Evolutionary conservation across 2,888 invertebrate genomes (phyloP).

Genomic region (Pammene aurita): DNA sequence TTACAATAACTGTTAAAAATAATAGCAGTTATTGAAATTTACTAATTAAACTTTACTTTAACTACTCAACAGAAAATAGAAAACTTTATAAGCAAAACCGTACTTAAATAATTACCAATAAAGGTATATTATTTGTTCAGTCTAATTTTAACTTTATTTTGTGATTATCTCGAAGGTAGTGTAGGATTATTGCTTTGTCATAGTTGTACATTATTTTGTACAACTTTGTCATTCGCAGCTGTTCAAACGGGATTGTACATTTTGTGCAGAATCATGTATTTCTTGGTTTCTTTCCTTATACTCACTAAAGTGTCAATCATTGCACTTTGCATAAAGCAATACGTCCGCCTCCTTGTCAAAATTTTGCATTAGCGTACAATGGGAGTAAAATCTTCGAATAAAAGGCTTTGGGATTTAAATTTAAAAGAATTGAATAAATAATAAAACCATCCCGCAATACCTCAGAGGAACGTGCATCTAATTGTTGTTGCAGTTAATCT

Average conservation of each 20-base stretch:
- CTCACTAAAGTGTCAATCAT: slow-evolving; percentile 68
- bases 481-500: too few species aligned
- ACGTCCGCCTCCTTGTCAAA: slow-evolving; percentile 68
- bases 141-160: too few species aligned
- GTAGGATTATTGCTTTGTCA: too few species aligned
- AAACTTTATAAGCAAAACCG: too few species aligned
- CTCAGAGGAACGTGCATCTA: neutral
- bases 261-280: slow-evolving; percentile 49
- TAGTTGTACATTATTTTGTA: neutral
- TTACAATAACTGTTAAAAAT: too few species aligned
- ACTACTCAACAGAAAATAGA: too few species aligned
- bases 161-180: too few species aligned
- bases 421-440: neutral
- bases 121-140: too few species aligned
- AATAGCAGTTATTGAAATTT: too few species aligned
- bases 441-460: neutral
- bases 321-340: slow-evolving; percentile 59
- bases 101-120: too few species aligned
- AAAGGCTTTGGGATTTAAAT: slow-evolving; percentile 5
- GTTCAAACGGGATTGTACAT: slow-evolving; percentile 40
- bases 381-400: slow-evolving; percentile 19
- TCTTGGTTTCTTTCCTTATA: slow-evolving; percentile 41
- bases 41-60: too few species aligned
- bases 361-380: slow-evolving; percentile 41
- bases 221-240: neutral